Percentiles rank a stretch among this genome's conserved stretches.
Evolutionary conservation across 2,888 invertebrate species (phyloP).

Genomic region (Leptopterna dolabrata): DNA sequence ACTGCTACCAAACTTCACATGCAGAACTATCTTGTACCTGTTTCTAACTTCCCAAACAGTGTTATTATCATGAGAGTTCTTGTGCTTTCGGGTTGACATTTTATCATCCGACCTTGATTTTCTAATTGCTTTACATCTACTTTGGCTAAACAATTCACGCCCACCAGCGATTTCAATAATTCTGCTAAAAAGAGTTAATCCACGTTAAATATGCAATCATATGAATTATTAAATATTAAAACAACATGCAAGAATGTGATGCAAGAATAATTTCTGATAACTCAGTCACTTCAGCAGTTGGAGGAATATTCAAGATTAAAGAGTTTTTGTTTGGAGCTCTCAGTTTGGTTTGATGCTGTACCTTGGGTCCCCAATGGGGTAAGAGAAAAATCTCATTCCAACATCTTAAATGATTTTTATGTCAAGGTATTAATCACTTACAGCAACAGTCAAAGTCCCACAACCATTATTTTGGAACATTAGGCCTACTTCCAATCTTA

Average conservation of each 20-base stretch:
- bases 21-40: conserved; percentile 64
- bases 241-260: background rate
- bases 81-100: conserved; percentile 61
- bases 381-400: too few relatives aligned
- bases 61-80: conserved; percentile 59
- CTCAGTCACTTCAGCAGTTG: too few relatives aligned
- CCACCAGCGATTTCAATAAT: conserved; percentile 85
- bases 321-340: too few relatives aligned
- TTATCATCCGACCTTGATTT: conserved; percentile 63
- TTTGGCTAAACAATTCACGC: conserved; percentile 85
- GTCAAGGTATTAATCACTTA: too few relatives aligned
- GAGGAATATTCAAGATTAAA: too few relatives aligned
- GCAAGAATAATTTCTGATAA: background rate
- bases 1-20: background rate
- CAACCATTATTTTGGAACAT: too few relatives aligned
- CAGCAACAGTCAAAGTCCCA: too few relatives aligned
- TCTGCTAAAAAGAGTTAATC: conserved; percentile 64
- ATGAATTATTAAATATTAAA: background rate
- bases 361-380: too few relatives aligned
- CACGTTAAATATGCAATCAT: conserved; percentile 3
- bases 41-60: conserved; percentile 72
- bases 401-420: too few relatives aligned
- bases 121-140: conserved; percentile 76
- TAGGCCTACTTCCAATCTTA: too few relatives aligned
- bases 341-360: too few relatives aligned